These are phyloP conservation scores for Patagioenas fasciata DNA, from an alignment of 2,113 vertebrate genomes.

Conservation along the genomic window DNA sequence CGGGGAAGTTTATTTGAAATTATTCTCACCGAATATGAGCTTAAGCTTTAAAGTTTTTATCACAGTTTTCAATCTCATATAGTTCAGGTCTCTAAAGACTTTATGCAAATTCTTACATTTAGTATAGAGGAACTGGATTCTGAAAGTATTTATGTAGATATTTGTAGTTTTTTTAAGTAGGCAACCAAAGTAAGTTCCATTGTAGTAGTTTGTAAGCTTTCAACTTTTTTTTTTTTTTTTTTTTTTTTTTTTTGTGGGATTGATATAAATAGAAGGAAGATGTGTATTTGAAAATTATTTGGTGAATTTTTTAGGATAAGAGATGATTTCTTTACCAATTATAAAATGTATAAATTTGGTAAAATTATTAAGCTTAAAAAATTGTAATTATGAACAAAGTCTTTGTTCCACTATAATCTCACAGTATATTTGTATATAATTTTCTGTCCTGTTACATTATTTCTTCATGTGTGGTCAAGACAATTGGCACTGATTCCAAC, in stretches of 20 bases:
- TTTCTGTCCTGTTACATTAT: not conserved
- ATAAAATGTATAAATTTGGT: not conserved
- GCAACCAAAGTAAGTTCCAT: not conserved
- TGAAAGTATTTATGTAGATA: not conserved
- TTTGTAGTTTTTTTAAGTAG: not conserved
- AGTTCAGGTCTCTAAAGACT: not conserved
- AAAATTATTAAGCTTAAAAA: not conserved
- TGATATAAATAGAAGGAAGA: not conserved
- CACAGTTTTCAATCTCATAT: not conserved
- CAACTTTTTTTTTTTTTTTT: too few species aligned
- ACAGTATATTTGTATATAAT: not conserved
- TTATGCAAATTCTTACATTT: not conserved
- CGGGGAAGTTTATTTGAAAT: not conserved
- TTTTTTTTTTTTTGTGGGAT: not conserved
- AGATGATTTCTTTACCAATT: not conserved
- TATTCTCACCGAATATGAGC: not conserved
- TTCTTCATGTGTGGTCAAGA: not conserved
- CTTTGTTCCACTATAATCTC: not conserved
- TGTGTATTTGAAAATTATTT: not conserved
- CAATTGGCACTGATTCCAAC: not conserved
- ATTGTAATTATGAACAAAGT: not conserved
- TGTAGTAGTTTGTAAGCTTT: not conserved
- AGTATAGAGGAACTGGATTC: not conserved
- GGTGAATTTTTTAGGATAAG: not conserved
- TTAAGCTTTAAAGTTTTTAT: not conserved